These are phyloP conservation scores for Chaitophorus viminalis DNA, from an alignment of 2,888 invertebrate species.

Conservation along the genomic window DNA sequence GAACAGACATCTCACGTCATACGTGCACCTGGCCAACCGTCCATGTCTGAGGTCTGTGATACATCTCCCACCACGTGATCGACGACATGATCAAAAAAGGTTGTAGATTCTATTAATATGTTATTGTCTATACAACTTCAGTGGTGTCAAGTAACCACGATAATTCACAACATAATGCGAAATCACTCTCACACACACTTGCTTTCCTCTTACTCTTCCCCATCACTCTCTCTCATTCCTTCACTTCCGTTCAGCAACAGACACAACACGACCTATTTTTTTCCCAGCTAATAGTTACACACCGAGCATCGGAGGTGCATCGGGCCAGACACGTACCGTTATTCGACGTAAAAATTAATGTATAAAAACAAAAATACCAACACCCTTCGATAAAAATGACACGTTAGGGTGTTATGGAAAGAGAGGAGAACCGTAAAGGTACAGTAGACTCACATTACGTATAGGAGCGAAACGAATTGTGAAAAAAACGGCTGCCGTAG, in stretches of 20 bases:
- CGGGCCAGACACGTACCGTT: slow-evolving; percentile 6
- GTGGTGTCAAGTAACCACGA: background rate
- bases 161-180: background rate
- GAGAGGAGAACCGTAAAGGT: background rate
- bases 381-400: background rate
- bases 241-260: background rate
- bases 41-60: background rate
- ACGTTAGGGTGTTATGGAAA: background rate
- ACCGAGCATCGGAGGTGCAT: slow-evolving; percentile 1
- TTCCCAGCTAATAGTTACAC: slow-evolving; percentile 1
- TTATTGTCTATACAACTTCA: background rate
- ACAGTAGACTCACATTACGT: no score
- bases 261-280: slow-evolving; percentile 52
- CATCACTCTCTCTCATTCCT: background rate
- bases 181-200: background rate
- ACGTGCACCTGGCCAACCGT: slow-evolving; percentile 28
- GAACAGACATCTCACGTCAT: background rate
- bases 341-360: background rate
- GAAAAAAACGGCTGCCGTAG: slow-evolving; percentile 25
- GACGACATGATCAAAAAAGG: no score
- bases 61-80: no score
- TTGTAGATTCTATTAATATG: no score
- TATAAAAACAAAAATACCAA: background rate
- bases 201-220: background rate
- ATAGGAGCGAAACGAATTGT: background rate